Percentiles rank a stretch among this genome's conserved stretches.
These are phyloP conservation scores for Heterodera schachtii DNA, from an alignment of 1,140 invertebrate species.

Conservation along the genomic window DNA sequence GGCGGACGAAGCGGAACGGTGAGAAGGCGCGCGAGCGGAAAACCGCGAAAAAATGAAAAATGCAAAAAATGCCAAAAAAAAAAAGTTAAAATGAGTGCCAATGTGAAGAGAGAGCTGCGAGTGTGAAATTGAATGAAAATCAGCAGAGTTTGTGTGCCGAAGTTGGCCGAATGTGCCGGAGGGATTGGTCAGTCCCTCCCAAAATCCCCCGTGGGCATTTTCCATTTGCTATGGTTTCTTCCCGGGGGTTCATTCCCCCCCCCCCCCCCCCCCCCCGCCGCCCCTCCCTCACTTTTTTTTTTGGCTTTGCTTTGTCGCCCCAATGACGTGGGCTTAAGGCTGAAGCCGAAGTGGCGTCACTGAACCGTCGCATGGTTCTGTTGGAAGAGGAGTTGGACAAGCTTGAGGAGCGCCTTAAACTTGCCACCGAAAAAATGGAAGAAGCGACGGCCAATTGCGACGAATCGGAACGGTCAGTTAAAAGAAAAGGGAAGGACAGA, in stretches of 20 bases:
- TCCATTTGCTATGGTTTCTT: background rate
- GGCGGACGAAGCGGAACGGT: constrained; percentile 99
- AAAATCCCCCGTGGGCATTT: background rate
- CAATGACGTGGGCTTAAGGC: constrained; percentile 73
- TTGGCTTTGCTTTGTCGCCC: background rate
- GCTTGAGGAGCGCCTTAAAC: constrained; percentile 92
- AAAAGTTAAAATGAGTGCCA: background rate
- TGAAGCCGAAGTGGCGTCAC: constrained; percentile 94
- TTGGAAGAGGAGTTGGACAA: constrained; percentile 97
- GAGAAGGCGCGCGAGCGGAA: constrained; percentile 18
- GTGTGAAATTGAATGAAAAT: background rate
- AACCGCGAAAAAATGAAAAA: background rate
- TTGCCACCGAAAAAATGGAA: constrained; percentile 92
- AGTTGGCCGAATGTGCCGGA: background rate
- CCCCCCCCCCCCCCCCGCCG: too few relatives aligned
- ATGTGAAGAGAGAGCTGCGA: background rate
- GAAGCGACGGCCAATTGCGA: constrained; percentile 93
- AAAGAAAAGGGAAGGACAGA: too few relatives aligned
- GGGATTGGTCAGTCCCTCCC: background rate
- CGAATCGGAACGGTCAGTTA: constrained; percentile 91
- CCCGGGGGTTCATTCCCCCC: background rate
- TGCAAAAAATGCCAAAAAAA: background rate
- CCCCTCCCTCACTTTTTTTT: too few relatives aligned
- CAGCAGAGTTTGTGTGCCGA: background rate
- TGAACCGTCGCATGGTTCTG: constrained; percentile 96